These are phyloP conservation scores for Microtus richardsoni DNA, from an alignment of 2,113 vertebrate species.

Conservation along the genomic window DNA sequence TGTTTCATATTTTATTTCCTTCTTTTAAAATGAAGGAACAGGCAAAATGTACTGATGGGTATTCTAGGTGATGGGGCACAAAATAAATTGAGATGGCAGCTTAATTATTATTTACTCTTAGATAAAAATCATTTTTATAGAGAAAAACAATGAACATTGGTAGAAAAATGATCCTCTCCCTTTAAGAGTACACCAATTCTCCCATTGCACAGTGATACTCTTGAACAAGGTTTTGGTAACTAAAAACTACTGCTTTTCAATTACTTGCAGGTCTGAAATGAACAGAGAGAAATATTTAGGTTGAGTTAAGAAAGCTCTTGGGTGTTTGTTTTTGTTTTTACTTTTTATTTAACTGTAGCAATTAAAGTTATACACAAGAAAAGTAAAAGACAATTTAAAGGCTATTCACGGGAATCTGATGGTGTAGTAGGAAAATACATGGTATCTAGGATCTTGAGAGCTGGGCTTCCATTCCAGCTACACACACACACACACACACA, in stretches of 20 bases:
- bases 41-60: neutral
- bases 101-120: slow-evolving; percentile 30
- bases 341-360: neutral
- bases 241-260: neutral
- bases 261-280: neutral
- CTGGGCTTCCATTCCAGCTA: neutral
- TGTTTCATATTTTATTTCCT: neutral
- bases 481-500: neutral
- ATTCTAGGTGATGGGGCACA: neutral
- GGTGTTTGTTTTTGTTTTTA: neutral
- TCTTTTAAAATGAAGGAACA: neutral
- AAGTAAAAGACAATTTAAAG: slow-evolving; percentile 15
- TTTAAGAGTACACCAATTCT: neutral
- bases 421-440: neutral
- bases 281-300: slow-evolving; percentile 18
- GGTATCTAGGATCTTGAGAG: neutral
- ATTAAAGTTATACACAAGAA: neutral
- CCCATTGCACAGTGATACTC: neutral
- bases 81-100: neutral
- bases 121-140: slow-evolving; percentile 18
- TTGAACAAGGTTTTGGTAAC: neutral
- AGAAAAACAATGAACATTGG: neutral
- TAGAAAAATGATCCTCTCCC: neutral
- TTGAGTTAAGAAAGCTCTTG: neutral
- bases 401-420: neutral